phyloP scores from a whole-genome alignment of 2,113 vertebrate genomes.

The Falco punctatus region DNA sequence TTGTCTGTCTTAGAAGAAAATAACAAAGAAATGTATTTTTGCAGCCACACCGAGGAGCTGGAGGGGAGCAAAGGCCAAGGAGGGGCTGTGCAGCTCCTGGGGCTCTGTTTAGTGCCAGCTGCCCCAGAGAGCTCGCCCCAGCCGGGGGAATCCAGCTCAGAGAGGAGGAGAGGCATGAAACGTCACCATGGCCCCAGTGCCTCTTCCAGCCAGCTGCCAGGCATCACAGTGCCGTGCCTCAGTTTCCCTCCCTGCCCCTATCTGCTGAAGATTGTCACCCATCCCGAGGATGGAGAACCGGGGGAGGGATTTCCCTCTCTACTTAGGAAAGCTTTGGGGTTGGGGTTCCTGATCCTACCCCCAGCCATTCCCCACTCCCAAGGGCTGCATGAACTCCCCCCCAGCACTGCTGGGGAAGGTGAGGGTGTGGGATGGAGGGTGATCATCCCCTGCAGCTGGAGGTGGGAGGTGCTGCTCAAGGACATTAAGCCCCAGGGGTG shows the following conservation, averaged over 20 bases:
- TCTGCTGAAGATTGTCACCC: background rate
- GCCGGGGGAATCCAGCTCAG: background rate
- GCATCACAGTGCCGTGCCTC: background rate
- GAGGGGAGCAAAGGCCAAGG: background rate
- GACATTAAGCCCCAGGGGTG: background rate
- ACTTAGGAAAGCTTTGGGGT: background rate
- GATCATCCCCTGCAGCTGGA: background rate
- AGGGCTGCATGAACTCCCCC: background rate
- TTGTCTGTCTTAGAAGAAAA: background rate
- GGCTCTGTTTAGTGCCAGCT: background rate
- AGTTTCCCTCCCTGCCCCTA: background rate
- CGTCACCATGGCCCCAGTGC: background rate
- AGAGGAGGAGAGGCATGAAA: background rate
- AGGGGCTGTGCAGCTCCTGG: accelerated
- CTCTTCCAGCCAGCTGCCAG: background rate
- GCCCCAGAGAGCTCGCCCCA: accelerated
- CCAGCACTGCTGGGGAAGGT: background rate
- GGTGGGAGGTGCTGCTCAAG: background rate
- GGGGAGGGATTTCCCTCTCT: background rate
- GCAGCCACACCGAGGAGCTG: background rate
- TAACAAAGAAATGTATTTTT: background rate
- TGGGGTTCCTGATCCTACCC: background rate
- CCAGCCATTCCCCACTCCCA: background rate
- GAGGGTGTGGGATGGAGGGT: background rate
- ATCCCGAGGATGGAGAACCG: background rate